These are phyloP conservation scores for Antennarius striatus DNA, from an alignment of 2,113 vertebrate genomes.

Conservation along the genomic window DNA sequence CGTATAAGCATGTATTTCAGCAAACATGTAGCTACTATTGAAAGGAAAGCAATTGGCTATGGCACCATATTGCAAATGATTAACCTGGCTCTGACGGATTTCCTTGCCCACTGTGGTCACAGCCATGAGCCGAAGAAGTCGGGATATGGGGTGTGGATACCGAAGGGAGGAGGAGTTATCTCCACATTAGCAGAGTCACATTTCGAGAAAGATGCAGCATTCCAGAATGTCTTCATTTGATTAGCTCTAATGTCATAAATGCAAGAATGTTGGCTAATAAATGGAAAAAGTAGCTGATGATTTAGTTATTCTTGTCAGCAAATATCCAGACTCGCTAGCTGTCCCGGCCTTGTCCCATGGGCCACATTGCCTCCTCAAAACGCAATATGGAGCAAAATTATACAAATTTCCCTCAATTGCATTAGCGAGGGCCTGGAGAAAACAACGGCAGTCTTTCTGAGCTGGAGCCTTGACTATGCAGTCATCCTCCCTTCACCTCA, in stretches of 20 bases:
- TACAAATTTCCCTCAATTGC: slow-evolving; percentile 80
- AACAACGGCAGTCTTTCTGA: slow-evolving; percentile 76
- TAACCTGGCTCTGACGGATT: too few relatives aligned
- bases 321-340: slow-evolving; percentile 69
- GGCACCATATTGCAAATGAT: too few relatives aligned
- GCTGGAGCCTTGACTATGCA: slow-evolving; percentile 50
- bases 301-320: slow-evolving; percentile 78
- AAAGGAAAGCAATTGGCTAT: too few relatives aligned
- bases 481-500: slow-evolving; percentile 57
- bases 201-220: slow-evolving; percentile 75
- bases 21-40: too few relatives aligned
- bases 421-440: slow-evolving; percentile 70
- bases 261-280: slow-evolving; percentile 80
- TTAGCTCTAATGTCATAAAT: slow-evolving; percentile 82
- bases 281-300: slow-evolving; percentile 75
- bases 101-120: slow-evolving; percentile 1
- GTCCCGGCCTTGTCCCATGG: slow-evolving; percentile 59
- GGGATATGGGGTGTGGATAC: slow-evolving; percentile 6
- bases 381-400: slow-evolving; percentile 80
- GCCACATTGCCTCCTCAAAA: slow-evolving; percentile 75
- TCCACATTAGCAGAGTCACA: slow-evolving; percentile 77
- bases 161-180: slow-evolving; percentile 48
- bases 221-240: slow-evolving; percentile 76
- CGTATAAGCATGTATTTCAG: background rate
- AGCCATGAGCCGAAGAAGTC: slow-evolving; percentile 26